Evolutionary conservation across 2,888 invertebrate genomes (phyloP).

Genomic region (Itoplectis maculator): DNA sequence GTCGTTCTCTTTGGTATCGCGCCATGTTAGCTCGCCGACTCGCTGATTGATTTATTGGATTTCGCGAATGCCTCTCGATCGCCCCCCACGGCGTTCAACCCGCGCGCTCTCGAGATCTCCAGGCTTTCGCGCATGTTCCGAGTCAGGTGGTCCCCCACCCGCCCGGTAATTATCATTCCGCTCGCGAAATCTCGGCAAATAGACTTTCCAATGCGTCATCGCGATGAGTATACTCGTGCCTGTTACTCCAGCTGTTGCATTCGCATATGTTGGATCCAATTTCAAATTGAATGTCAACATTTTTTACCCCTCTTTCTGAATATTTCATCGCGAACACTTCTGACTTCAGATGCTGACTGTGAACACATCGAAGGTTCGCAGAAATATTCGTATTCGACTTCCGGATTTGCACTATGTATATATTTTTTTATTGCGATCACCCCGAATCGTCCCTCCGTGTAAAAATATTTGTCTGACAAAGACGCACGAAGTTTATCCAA

Average conservation of each 20-base stretch:
- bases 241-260: background rate
- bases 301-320: background rate
- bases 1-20: conserved; percentile 11
- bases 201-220: background rate
- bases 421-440: background rate
- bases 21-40: conserved; percentile 18
- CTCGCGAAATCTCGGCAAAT: conserved; percentile 13
- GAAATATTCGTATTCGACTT: background rate
- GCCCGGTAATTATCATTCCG: conserved; percentile 33
- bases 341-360: background rate
- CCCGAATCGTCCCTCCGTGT: background rate
- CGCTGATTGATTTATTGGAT: conserved; percentile 49
- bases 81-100: conserved; percentile 10
- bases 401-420: background rate
- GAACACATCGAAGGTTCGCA: background rate
- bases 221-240: conserved; percentile 1
- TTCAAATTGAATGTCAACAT: background rate
- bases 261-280: background rate
- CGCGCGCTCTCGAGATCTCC: background rate
- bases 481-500: conserved; percentile 3
- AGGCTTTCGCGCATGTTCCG: background rate
- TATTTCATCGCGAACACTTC: background rate
- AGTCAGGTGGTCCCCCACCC: background rate
- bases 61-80: conserved; percentile 29
- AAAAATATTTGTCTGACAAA: conserved; percentile 4